Conservation (phyloP, 2,888 invertebrate genomes). For the Metacarcinus magister region DNA sequence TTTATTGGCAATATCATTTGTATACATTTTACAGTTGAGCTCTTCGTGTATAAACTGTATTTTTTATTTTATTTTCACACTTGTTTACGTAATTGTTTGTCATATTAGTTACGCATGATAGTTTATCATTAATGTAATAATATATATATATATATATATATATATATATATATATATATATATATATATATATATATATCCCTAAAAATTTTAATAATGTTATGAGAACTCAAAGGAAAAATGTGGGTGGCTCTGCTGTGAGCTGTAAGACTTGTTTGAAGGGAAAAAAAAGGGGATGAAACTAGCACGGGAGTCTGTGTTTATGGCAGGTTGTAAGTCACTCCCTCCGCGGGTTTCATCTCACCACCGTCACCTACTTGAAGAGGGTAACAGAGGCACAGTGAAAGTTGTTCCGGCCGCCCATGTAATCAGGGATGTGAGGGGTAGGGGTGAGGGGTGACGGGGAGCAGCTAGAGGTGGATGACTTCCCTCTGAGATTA, state of each 20-base stretch:
- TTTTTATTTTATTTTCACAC: too few species aligned
- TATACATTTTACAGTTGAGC: too few species aligned
- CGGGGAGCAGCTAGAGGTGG: neutral
- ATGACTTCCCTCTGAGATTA: conserved; percentile 28
- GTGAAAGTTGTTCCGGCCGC: neutral
- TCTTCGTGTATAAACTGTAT: too few species aligned
- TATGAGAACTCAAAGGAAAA: neutral
- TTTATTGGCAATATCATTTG: too few species aligned
- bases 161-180: too few species aligned
- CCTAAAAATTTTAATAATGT: neutral
- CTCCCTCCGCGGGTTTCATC: conserved; percentile 6
- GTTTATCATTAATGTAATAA: too few species aligned
- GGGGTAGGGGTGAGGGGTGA: neutral
- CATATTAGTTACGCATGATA: too few species aligned
- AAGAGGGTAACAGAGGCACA: neutral
- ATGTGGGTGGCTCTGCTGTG: neutral
- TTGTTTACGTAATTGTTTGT: too few species aligned
- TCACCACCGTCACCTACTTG: neutral
- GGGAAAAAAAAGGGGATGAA: neutral
- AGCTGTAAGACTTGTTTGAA: neutral
- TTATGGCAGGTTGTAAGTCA: neutral
- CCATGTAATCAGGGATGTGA: neutral
- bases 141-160: neutral
- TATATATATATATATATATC: neutral
- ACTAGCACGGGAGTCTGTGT: neutral